Evolutionary conservation across 2,797 vertebrate species (phyloP), one percentile per base, ranked within the genome.

Genomic region (Alosa sapidissima): DNA sequence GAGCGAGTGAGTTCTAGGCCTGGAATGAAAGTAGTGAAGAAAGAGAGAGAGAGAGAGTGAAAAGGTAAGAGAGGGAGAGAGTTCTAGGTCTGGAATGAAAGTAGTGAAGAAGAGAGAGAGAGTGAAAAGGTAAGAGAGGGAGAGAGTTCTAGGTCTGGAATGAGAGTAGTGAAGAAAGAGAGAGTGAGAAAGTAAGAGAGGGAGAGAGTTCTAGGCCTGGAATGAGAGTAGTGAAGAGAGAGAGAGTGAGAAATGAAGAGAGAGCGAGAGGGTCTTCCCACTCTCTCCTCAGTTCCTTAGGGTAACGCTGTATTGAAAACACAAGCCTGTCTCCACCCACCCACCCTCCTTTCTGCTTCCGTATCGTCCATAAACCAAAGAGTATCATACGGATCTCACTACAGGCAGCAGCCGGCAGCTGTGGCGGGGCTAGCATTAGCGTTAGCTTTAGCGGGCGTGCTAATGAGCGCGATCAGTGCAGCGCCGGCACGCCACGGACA

Each of bases 401-500:
- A 47, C 72, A 41, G 68, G 36, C 68, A 21, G 72, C 41, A 0
- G 36, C 33, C 6, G 33, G 8, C 62, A 33, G 62, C 62, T 65
- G 62, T 62, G 60, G 21, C n/a, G 28, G 8, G 62, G n/a, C 10
- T 36, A 68, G 62, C 28, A 0, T 36, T 41, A 51, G 83, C 28
- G 19, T 10, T 52, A 19, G 51, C 16, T 10, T 65, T 65, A 72
- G 65, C 45, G n/a, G 11, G 45, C 65, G 72, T 65, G 41, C 83
- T 83, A 65, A 86, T 81, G 68, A 86, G 85, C 82, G 47, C 60
- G 55, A 83, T 86, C 72, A 85, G 84, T 14, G 14, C 33, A 6
- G 4, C n/a, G 14, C n/a, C 33, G 21, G 65, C 55, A 19, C 7
- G 48, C 24, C n/a, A 48, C 81, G 62, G 81, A 86, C 72, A 51